A percentile compares a stretch with the other conserved stretches of the same genome.
Conservation (phyloP, 2,797 vertebrate species). For the Odontamblyopus rebecca region DNA sequence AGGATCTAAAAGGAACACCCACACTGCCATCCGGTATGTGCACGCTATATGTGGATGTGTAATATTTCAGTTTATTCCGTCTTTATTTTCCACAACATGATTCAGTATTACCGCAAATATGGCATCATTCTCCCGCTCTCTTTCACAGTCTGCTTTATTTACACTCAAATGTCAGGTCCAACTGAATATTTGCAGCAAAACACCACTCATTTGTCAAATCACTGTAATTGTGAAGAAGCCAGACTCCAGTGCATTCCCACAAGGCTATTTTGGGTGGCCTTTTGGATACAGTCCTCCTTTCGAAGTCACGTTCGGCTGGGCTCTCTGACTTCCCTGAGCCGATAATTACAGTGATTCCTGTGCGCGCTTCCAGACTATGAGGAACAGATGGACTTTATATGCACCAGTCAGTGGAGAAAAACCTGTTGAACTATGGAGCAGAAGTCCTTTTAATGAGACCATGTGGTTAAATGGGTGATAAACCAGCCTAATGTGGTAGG, state of each 20-base stretch:
- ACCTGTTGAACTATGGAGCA: slow-evolving; percentile 36
- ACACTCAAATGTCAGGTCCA: slow-evolving; percentile 30
- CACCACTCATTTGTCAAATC: slow-evolving; percentile 55
- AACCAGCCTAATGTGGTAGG: slow-evolving; percentile 39
- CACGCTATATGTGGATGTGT: no score
- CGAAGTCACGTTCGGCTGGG: slow-evolving; percentile 54
- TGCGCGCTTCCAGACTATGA: slow-evolving; percentile 48
- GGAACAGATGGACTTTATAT: slow-evolving; percentile 64
- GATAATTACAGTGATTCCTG: slow-evolving; percentile 62
- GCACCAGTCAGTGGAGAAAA: slow-evolving; percentile 19
- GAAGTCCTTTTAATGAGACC: slow-evolving; percentile 47
- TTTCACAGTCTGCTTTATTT: slow-evolving; percentile 34
- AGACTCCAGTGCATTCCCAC: slow-evolving; percentile 55
- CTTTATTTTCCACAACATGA: neutral
- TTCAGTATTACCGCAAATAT: neutral
- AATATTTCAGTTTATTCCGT: neutral
- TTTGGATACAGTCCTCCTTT: slow-evolving; percentile 50
- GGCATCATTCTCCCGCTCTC: slow-evolving; percentile 8
- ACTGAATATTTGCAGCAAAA: slow-evolving; percentile 47
- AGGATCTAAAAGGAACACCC: no score
- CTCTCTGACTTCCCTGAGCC: slow-evolving; percentile 46
- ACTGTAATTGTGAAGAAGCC: slow-evolving; percentile 37
- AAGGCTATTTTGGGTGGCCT: slow-evolving; percentile 51
- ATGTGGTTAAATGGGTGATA: slow-evolving; percentile 51
- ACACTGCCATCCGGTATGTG: no score